A percentile compares a stretch with the other conserved stretches of the same genome.
Evolutionary conservation across 2,113 vertebrate species (phyloP).

Genomic region (Sinocyclocheilus rhinocerous): DNA sequence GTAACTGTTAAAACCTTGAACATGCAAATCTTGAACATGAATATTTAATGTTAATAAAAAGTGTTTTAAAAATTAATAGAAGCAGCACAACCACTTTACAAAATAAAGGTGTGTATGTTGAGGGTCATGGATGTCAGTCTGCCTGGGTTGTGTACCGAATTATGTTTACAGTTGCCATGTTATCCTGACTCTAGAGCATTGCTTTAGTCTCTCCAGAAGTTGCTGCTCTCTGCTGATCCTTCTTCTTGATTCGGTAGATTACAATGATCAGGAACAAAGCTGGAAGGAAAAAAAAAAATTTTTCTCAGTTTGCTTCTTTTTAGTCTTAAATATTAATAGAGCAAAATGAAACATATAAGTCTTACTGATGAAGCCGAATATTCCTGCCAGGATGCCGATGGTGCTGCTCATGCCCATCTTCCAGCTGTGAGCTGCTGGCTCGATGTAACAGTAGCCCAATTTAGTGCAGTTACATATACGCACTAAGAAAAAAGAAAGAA

Average conservation of each 20-base stretch:
- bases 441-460: constrained; percentile 73
- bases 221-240: accelerated
- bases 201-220: constrained; percentile 55
- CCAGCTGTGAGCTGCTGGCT: constrained; percentile 42
- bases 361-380: constrained; percentile 72
- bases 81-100: not conserved
- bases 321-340: not conserved
- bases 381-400: constrained; percentile 71
- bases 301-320: not conserved
- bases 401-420: constrained; percentile 59
- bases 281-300: constrained; percentile 50
- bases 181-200: constrained; percentile 65
- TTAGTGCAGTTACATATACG: constrained; percentile 78
- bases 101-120: not conserved
- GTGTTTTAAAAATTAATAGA: too few relatives aligned
- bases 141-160: not conserved
- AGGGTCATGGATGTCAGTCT: not conserved
- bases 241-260: constrained; percentile 63
- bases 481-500: constrained; percentile 62
- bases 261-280: constrained; percentile 65
- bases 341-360: not conserved
- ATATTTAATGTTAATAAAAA: not conserved
- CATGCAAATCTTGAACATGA: not conserved
- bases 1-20: not conserved
- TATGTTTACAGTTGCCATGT: constrained; percentile 31